Base-by-base conservation (phyloP, 2,888 invertebrate species). In the Orchesellides sinensis region DNA sequence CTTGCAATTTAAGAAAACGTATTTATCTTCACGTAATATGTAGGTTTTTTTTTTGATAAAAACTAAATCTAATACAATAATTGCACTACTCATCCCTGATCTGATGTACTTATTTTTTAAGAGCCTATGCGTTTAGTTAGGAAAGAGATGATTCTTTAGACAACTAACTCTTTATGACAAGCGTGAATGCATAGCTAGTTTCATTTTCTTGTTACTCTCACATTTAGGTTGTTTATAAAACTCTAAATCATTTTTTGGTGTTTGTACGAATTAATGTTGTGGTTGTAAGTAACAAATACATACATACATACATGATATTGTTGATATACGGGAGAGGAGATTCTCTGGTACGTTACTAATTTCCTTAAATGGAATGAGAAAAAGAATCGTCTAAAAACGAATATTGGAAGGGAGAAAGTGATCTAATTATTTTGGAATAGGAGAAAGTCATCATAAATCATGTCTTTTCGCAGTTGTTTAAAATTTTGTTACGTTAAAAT, bases 401-500 rank as follows among this genome's bases (percentile, higher is more conserved):
- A n/a, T n/a, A n/a, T n/a, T n/a, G n/a, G n/a, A n/a, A n/a, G n/a
- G n/a, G n/a, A n/a, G n/a, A n/a, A n/a, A n/a, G n/a, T n/a, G n/a
- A n/a, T n/a, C n/a, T n/a, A n/a, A n/a, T n/a, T n/a, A n/a, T n/a
- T n/a, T n/a, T n/a, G n/a, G n/a, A n/a, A n/a, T n/a, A n/a, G n/a
- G n/a, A n/a, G n/a, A n/a, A n/a, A n/a, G n/a, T n/a, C n/a, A n/a
- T n/a, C n/a, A n/a, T n/a, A n/a, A n/a, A n/a, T n/a, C n/a, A 63
- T 75, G 75, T 75, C 75, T 75, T 75, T 75, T 75, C 23, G 27
- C 52, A 65, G 75, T 56, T 66, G 54, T 54, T 35, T 47, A 32
- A 8, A 19, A 8, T 1, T n/a, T 56, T 27, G 25, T 6, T 52
- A 4, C n/a, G n/a, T n/a, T n/a, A n/a, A n/a, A n/a, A n/a, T n/a